Conservation (phyloP, 2,888 invertebrate genomes). For the Leucophenga montana region DNA sequence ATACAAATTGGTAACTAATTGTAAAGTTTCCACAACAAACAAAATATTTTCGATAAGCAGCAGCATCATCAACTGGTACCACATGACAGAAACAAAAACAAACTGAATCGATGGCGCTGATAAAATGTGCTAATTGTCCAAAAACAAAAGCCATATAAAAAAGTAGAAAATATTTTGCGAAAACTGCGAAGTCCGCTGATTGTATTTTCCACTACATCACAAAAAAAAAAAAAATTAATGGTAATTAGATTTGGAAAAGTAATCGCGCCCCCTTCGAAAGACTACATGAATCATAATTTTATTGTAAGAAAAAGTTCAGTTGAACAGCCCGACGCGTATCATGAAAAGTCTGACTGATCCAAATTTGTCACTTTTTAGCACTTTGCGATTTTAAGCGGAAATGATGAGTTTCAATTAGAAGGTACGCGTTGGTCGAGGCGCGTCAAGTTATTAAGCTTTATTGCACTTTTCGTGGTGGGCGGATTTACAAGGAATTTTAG, state of each 20-base stretch:
- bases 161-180: background rate
- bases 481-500: too few relatives aligned
- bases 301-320: background rate
- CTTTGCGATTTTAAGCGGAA: background rate
- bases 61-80: background rate
- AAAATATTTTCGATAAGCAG: background rate
- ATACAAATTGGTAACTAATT: background rate
- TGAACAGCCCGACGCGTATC: too few relatives aligned
- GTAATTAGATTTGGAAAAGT: background rate
- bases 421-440: background rate
- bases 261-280: background rate
- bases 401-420: background rate
- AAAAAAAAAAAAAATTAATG: slow-evolving; percentile 7
- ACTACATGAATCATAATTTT: background rate
- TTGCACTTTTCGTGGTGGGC: background rate
- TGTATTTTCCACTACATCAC: background rate
- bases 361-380: slow-evolving; percentile 9
- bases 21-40: background rate
- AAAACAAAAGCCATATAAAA: background rate
- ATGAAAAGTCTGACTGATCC: too few relatives aligned
- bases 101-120: background rate
- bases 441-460: background rate
- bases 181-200: background rate
- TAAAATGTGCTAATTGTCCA: background rate
- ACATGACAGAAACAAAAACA: background rate